Conservation (phyloP, 2,888 invertebrate species). For the Microchrysa polita region DNA sequence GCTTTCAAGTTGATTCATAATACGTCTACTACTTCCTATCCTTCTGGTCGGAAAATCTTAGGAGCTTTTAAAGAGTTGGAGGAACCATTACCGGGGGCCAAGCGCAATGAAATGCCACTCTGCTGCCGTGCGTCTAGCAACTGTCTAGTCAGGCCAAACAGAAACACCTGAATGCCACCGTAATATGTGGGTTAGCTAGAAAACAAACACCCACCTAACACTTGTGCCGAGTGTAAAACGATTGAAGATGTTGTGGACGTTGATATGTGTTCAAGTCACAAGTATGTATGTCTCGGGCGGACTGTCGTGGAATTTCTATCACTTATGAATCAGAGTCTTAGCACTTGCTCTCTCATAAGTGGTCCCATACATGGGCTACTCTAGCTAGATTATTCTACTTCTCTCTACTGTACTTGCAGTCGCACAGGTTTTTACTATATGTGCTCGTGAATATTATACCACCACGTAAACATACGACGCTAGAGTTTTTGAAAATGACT, state of each 20-base stretch:
- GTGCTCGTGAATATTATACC: no score
- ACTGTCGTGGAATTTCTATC: not conserved
- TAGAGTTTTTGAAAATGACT: constrained; percentile 14
- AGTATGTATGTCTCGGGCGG: constrained; percentile 1
- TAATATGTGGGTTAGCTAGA: constrained; percentile 43
- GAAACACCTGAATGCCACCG: constrained; percentile 45
- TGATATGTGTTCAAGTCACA: constrained; percentile 24
- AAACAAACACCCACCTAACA: constrained; percentile 48
- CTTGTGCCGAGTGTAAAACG: constrained; percentile 33
- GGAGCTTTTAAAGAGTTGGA: not conserved
- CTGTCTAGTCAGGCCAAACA: constrained; percentile 26
- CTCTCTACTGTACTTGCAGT: not conserved
- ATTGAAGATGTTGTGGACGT: constrained; percentile 25
- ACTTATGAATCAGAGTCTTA: constrained; percentile 17
- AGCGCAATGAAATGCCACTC: not conserved
- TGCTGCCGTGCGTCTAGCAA: constrained; percentile 28
- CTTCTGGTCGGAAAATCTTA: not conserved
- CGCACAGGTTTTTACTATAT: constrained; percentile 22
- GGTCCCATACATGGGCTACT: not conserved
- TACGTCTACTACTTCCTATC: constrained; percentile 6
- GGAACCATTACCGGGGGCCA: not conserved
- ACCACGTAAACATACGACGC: not conserved
- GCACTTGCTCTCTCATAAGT: constrained; percentile 5
- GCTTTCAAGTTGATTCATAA: constrained; percentile 7
- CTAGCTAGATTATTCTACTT: not conserved